Conservation (phyloP, 2,888 invertebrate species). For the Leptopilina drosophilae region DNA sequence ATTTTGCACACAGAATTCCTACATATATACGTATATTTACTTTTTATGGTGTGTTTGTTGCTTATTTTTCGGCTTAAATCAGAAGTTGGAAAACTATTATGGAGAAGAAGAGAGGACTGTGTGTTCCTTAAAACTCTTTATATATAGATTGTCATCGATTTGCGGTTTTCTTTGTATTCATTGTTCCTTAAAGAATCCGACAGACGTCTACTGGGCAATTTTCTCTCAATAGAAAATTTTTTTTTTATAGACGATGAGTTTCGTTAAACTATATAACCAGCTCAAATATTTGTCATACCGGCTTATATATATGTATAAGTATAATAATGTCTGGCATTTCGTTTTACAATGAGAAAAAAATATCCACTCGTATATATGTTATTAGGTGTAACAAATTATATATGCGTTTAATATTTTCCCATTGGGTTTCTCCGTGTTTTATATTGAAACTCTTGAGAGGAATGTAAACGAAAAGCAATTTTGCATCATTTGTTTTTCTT, state of each 20-base stretch:
- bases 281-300: neutral
- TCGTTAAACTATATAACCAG: constrained; percentile 47
- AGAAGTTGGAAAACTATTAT: neutral
- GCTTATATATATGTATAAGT: too few relatives aligned
- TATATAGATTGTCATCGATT: neutral
- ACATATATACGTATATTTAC: neutral
- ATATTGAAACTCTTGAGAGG: too few relatives aligned
- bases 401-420: too few relatives aligned
- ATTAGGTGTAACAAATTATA: too few relatives aligned
- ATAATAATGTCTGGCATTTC: too few relatives aligned
- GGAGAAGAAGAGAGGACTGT: neutral
- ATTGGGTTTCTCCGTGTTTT: too few relatives aligned
- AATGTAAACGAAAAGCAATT: too few relatives aligned
- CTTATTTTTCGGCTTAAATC: constrained; percentile 26
- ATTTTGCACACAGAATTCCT: neutral
- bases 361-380: too few relatives aligned
- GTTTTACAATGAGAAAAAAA: too few relatives aligned
- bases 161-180: constrained; percentile 9
- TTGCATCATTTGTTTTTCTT: too few relatives aligned
- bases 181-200: constrained; percentile 5
- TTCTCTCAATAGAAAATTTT: too few relatives aligned
- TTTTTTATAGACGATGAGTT: neutral
- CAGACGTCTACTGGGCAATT: constrained; percentile 11
- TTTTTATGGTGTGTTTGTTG: neutral
- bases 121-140: neutral